A percentile compares a stretch with the other conserved stretches of the same genome.
phyloP scores from a whole-genome alignment of 2,113 vertebrate genomes.

The Theristicus caerulescens region DNA sequence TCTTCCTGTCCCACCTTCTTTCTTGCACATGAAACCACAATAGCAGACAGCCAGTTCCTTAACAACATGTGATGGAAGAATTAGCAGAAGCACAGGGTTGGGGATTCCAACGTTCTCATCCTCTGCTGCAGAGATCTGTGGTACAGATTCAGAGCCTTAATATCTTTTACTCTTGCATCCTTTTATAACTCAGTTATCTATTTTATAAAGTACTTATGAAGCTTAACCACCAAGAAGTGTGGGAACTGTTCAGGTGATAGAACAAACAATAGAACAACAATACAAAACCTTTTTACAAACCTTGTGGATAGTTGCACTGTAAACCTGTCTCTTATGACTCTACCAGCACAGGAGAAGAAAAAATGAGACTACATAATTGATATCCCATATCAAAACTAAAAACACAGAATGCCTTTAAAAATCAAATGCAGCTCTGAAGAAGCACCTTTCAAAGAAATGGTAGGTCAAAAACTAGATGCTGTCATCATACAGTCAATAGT shows the following conservation, averaged over 20 bases:
- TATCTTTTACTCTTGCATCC: not conserved
- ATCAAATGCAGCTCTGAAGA: not conserved
- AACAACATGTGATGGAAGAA: not conserved
- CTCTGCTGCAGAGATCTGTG: not conserved
- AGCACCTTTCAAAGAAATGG: not conserved
- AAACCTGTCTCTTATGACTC: not conserved
- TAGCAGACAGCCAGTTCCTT: not conserved
- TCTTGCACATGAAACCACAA: not conserved
- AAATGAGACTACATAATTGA: not conserved
- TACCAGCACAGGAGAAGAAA: not conserved
- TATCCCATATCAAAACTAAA: not conserved
- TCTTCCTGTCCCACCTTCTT: not conserved
- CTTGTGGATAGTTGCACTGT: not conserved
- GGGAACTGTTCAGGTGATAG: not conserved
- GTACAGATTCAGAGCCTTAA: not conserved
- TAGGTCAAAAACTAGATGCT: not conserved
- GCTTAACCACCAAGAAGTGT: not conserved
- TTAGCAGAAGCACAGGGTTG: not conserved
- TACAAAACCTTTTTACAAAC: not conserved
- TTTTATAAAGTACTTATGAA: not conserved
- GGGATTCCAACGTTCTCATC: not conserved
- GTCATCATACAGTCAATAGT: not conserved
- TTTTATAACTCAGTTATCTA: not conserved
- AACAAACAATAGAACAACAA: not conserved
- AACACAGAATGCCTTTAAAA: not conserved